These are phyloP conservation scores for Bombyx huttoni DNA, from an alignment of 2,888 invertebrate genomes.

Conservation along the genomic window DNA sequence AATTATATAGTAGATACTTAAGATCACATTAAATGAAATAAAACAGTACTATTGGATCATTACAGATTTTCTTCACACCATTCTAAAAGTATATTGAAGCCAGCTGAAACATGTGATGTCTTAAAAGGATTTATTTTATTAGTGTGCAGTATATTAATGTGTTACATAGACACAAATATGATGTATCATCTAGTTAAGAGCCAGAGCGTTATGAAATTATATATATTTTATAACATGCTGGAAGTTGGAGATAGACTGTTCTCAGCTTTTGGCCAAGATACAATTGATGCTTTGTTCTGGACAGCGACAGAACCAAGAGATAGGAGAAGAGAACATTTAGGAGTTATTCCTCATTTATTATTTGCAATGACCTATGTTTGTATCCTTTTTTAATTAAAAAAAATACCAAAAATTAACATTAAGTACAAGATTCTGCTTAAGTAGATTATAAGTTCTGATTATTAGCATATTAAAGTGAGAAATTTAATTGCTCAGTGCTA, in stretches of 20 bases:
- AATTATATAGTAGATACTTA: too few species aligned
- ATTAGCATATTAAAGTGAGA: too few species aligned
- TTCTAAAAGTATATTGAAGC: conserved; percentile 77
- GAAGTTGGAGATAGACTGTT: conserved; percentile 97
- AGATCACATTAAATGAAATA: background rate
- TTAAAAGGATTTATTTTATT: conserved; percentile 92
- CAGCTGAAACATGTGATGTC: conserved; percentile 96
- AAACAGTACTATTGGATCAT: conserved; percentile 6
- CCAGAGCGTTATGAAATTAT: conserved; percentile 98
- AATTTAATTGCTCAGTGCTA: too few species aligned
- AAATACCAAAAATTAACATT: background rate
- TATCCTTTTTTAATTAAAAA: conserved; percentile 78
- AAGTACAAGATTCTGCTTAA: background rate
- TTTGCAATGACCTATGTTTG: conserved; percentile 94
- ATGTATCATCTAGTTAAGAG: conserved; percentile 97
- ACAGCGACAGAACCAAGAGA: conserved; percentile 96
- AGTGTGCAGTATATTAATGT: conserved; percentile 85
- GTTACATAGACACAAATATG: conserved; percentile 96
- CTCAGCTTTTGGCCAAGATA: conserved; percentile 98
- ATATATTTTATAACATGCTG: conserved; percentile 99
- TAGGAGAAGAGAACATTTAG: conserved; percentile 85
- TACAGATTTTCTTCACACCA: conserved; percentile 45
- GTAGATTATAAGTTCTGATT: too few species aligned
- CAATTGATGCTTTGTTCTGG: conserved; percentile 98
- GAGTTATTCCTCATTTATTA: conserved; percentile 90